Evolutionary conservation across 2,113 vertebrate species (phyloP).

Genomic region (Delphinus delphis): DNA sequence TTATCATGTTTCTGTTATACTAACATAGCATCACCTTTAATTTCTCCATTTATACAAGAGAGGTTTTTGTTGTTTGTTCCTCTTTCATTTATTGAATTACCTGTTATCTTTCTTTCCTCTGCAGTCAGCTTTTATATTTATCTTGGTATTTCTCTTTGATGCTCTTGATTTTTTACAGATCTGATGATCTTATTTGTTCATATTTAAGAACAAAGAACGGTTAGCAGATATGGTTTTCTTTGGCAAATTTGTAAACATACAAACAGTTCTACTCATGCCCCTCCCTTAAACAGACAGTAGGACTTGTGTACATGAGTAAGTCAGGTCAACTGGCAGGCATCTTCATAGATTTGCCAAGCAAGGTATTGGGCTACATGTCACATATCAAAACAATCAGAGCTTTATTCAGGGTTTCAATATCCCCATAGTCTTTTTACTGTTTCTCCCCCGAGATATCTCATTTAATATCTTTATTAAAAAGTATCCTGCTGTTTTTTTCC

Average conservation of each 20-base stretch:
- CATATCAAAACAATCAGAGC: neutral
- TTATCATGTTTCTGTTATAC: neutral
- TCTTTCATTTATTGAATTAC: neutral
- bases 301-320: neutral
- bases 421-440: neutral
- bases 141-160: neutral
- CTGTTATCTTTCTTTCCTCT: neutral
- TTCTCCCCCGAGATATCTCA: neutral
- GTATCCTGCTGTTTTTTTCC: accelerated
- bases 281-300: neutral
- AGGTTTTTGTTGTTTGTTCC: neutral
- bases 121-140: neutral
- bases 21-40: neutral
- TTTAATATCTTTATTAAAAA: neutral
- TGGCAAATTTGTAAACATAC: neutral
- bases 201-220: neutral
- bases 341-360: neutral
- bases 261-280: neutral
- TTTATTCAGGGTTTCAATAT: neutral
- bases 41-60: neutral
- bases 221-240: neutral
- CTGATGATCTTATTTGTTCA: neutral
- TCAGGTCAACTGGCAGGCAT: neutral
- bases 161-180: neutral
- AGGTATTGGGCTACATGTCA: neutral